Base-by-base conservation (phyloP, 2,797 vertebrate species). In the Mormyrops boulengeri region DNA sequence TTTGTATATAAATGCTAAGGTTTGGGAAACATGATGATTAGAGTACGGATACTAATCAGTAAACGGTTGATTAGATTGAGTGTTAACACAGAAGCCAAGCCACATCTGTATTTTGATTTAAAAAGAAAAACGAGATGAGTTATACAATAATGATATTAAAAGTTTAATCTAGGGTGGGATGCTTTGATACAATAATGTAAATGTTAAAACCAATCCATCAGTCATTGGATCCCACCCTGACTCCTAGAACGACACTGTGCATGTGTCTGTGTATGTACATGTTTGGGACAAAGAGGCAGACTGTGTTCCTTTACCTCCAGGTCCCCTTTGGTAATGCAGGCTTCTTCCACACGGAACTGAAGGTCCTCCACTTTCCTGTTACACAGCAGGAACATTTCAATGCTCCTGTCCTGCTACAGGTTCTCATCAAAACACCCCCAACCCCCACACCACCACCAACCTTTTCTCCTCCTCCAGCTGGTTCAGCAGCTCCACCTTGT, bases 271-370 rank as follows among this genome's bases (percentile, higher is more conserved):
- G 49, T 57, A 66, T 9, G 22, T 30, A 17, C 26, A 30, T 26
- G 3, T 41, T 17, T 38, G 69, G 34, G 69, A 73, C 4, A 73
- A 17, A 14, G 69, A 73, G 14, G 12, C 14, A 87, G 50, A 26
- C 88, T 88, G 86, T 88, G 89, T 88, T 86, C 4, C 89, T 92
- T 97, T 99, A 99, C 99, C 99, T 99, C 99, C 91, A 99, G 95
- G 92, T 99, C 99, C 91, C 99, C 98, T 97, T 99, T 99, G 94
- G 98, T 99, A 93, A 99, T 99, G 60, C 97, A 99, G 89, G 99
- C 98, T 95, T 99, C 98, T 91, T 99, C 99, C 88, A 99, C 98
- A 14, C 98, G 97, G 95, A 99, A 99, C 94, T 99, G 98, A 93
- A 99, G 98, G 92, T 99, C 99, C 93, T 99, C 99, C 93, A 99